These are phyloP conservation scores for Entomobrya proxima DNA, from an alignment of 2,888 invertebrate species.

Conservation along the genomic window DNA sequence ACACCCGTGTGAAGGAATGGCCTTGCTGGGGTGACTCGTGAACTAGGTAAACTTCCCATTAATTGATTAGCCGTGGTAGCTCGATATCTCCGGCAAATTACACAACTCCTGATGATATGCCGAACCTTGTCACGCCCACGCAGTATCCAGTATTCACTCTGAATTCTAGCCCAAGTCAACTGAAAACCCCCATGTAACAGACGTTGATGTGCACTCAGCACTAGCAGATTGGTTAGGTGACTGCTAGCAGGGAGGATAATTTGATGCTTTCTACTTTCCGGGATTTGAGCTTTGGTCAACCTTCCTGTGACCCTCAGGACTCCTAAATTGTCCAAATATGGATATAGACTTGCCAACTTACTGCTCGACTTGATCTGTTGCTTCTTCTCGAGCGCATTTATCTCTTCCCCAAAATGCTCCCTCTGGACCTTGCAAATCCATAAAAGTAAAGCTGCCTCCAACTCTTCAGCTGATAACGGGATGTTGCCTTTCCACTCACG, in stretches of 20 bases:
- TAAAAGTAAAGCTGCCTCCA: neutral
- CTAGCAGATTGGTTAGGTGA: neutral
- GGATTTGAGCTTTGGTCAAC: neutral
- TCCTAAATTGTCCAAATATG: neutral
- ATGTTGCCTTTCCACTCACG: no score
- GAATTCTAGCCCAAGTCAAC: neutral
- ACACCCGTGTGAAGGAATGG: conserved; percentile 73
- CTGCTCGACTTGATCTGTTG: neutral
- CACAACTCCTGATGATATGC: conserved; percentile 41
- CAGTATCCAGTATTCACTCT: conserved; percentile 37
- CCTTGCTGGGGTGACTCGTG: conserved; percentile 69
- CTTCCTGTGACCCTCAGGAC: neutral
- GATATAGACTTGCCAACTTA: conserved; percentile 68
- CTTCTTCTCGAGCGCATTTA: neutral
- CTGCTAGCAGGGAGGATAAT: neutral
- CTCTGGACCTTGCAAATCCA: neutral
- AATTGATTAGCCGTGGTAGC: conserved; percentile 63
- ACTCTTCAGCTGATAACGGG: neutral
- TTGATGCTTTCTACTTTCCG: neutral
- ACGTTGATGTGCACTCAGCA: neutral
- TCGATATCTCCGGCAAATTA: conserved; percentile 56
- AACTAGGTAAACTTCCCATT: conserved; percentile 75
- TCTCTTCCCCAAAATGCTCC: neutral
- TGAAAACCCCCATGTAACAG: conserved; percentile 15
- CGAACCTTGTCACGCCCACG: conserved; percentile 26